Conservation (phyloP, 2,888 invertebrate genomes). For the Thera britannica region DNA sequence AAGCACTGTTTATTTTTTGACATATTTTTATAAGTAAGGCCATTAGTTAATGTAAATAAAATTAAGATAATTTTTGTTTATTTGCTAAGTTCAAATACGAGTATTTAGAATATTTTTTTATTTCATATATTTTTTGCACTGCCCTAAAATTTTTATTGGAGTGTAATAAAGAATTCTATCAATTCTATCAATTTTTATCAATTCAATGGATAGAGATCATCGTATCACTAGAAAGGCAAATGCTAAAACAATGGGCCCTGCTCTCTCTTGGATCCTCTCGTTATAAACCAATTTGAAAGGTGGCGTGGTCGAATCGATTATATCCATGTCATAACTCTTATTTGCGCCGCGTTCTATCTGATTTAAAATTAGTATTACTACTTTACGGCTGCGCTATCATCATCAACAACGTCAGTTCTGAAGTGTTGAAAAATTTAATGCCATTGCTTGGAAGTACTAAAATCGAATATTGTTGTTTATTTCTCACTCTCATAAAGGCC, state of each 20-base stretch:
- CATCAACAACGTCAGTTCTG: constrained; percentile 47
- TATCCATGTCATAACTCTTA: constrained; percentile 54
- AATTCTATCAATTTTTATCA: too few species aligned
- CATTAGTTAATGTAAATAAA: too few species aligned
- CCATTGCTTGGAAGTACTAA: constrained; percentile 37
- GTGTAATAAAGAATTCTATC: too few species aligned
- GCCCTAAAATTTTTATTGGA: too few species aligned
- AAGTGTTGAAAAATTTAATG: constrained; percentile 46
- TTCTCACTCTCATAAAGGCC: constrained; percentile 31
- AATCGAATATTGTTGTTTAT: constrained; percentile 39
- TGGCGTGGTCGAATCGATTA: constrained; percentile 59
- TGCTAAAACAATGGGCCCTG: constrained; percentile 1
- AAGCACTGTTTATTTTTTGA: too few species aligned
- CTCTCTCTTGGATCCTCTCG: constrained; percentile 42
- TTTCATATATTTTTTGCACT: too few species aligned
- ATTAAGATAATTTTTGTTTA: too few species aligned
- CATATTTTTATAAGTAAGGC: too few species aligned
- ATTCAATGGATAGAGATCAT: too few species aligned
- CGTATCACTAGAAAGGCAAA: neutral
- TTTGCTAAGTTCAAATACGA: too few species aligned
- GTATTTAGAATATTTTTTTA: too few species aligned
- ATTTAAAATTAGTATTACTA: constrained; percentile 58
- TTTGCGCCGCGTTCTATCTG: constrained; percentile 55
- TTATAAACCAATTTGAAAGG: constrained; percentile 49
- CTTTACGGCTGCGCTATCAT: constrained; percentile 45